Conservation (phyloP, 2,797 vertebrate species). For the Limosa lapponica region DNA sequence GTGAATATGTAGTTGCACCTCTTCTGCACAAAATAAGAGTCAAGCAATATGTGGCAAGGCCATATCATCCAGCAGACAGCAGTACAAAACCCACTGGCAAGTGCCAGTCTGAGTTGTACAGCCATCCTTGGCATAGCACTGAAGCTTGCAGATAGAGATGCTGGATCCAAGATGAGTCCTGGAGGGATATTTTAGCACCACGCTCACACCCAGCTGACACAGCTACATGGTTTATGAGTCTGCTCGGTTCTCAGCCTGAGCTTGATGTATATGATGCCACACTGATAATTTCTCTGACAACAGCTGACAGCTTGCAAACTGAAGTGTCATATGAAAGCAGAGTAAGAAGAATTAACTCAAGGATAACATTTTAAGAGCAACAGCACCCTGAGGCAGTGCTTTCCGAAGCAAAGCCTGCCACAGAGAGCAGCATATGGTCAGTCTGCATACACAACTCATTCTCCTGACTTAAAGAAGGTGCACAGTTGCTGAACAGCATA, state of each 20-base stretch:
- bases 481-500: accelerated
- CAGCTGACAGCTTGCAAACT: neutral
- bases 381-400: accelerated
- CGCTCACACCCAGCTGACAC: neutral
- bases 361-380: neutral
- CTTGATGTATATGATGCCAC: accelerated
- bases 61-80: neutral
- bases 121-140: accelerated
- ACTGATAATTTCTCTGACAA: neutral
- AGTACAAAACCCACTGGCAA: neutral
- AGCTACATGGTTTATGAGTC: neutral
- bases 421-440: accelerated
- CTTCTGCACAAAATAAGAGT: neutral
- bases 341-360: neutral
- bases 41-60: neutral
- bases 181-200: neutral
- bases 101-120: neutral
- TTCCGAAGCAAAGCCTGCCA: neutral
- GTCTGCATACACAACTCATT: neutral
- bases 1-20: neutral
- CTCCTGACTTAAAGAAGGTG: neutral
- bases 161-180: neutral
- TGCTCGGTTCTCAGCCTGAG: neutral
- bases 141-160: neutral
- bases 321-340: neutral